These are phyloP conservation scores for Galeruca laticollis DNA, from an alignment of 2,888 invertebrate genomes.

Conservation along the genomic window DNA sequence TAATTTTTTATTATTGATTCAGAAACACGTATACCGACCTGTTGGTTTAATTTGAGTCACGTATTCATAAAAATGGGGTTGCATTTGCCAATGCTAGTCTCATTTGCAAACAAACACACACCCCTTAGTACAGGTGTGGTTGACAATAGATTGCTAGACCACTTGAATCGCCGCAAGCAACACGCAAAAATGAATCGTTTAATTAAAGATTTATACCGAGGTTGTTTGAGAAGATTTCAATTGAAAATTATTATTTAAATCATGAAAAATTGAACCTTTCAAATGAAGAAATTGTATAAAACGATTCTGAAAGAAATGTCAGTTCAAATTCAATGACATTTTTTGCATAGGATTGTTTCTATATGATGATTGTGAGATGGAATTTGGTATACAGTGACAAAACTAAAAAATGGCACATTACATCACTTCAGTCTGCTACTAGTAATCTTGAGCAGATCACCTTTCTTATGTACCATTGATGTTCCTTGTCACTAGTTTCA, in stretches of 20 bases:
- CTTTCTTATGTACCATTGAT: no score
- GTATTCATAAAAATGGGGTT: constrained; percentile 19
- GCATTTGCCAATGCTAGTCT: constrained; percentile 15
- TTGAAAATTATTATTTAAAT: no score
- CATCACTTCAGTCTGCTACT: no score
- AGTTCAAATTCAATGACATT: no score
- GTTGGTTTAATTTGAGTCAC: not conserved
- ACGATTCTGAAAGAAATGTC: no score
- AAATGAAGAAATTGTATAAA: no score
- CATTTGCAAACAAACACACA: constrained; percentile 27
- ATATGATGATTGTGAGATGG: no score
- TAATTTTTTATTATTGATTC: not conserved
- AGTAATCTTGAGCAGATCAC: not conserved
- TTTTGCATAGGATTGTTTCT: no score
- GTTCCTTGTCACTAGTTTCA: no score
- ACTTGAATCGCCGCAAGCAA: constrained; percentile 12
- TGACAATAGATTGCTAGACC: constrained; percentile 23
- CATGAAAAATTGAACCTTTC: no score
- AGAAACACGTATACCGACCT: not conserved
- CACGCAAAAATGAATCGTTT: not conserved
- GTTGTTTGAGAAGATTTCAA: not conserved
- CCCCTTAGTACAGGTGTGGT: constrained; percentile 29
- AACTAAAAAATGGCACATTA: no score
- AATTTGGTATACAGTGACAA: no score
- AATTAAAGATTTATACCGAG: not conserved